Percentiles rank a stretch among this genome's conserved stretches.
Conservation (phyloP, 2,113 vertebrate species). For the Astatoreochromis straeleni region DNA sequence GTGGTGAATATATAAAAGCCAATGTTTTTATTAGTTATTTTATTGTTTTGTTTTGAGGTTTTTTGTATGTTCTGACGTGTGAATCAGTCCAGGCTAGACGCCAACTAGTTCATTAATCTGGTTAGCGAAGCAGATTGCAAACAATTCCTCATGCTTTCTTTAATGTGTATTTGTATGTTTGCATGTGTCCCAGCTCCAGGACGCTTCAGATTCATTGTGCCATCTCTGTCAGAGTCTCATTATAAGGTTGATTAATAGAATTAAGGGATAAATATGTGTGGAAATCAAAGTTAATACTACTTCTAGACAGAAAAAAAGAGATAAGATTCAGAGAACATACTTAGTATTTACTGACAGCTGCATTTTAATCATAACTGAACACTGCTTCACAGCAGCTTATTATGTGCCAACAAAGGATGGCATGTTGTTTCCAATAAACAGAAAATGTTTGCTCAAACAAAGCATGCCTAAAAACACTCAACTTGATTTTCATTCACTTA, state of each 20-base stretch:
- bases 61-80: conserved; percentile 1
- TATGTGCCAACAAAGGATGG: background rate
- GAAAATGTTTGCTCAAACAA: background rate
- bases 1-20: conserved; percentile 25
- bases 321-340: background rate
- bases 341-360: background rate
- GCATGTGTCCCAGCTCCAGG: background rate
- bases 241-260: conserved; percentile 35
- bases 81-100: conserved; percentile 18
- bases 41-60: background rate
- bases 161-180: background rate
- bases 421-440: background rate
- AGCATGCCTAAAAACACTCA: fast-evolving
- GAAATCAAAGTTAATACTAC: conserved; percentile 18
- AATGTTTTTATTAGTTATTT: conserved; percentile 44
- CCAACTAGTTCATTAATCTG: conserved; percentile 52
- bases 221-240: background rate
- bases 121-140: conserved; percentile 42
- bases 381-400: background rate
- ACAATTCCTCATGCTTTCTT: background rate
- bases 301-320: background rate
- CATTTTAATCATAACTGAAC: background rate
- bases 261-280: conserved; percentile 13
- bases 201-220: conserved; percentile 16
- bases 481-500: background rate